A percentile compares a stretch with the other conserved stretches of the same genome.
Conservation (phyloP, 2,113 vertebrate species). For the Tychaedon coryphoeus region DNA sequence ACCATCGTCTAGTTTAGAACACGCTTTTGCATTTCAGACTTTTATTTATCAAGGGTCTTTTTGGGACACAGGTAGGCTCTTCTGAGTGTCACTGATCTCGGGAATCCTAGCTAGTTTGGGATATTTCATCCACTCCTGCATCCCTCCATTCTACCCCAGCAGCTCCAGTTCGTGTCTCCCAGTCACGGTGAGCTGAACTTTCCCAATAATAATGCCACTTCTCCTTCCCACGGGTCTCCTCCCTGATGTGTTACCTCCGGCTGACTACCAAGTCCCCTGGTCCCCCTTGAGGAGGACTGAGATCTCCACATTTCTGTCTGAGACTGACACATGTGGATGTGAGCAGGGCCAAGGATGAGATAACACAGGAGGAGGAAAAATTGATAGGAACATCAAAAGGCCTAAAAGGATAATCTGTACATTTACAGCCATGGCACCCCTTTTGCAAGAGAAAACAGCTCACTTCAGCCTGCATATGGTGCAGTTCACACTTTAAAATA, state of each 20-base stretch:
- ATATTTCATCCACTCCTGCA: not conserved
- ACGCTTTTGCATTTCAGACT: not conserved
- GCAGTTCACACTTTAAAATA: not conserved
- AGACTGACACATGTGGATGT: rapidly evolving
- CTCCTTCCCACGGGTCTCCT: not conserved
- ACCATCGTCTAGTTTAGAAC: not conserved
- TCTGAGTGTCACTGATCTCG: rapidly evolving
- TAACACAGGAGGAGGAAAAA: not conserved
- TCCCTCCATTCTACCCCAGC: not conserved
- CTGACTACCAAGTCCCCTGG: not conserved
- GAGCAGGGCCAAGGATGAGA: not conserved
- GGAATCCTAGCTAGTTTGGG: not conserved
- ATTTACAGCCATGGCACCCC: not conserved
- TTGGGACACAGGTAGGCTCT: not conserved
- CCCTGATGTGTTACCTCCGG: not conserved
- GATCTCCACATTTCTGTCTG: not conserved
- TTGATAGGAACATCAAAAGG: not conserved
- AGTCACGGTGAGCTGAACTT: not conserved
- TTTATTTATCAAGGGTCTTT: not conserved
- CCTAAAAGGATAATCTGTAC: not conserved
- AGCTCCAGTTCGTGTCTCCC: not conserved
- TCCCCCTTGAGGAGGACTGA: not conserved
- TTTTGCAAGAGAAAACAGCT: not conserved
- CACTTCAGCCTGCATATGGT: not conserved
- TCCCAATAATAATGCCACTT: not conserved